A percentile compares a stretch with the other conserved stretches of the same genome.
Conservation (phyloP, 2,113 vertebrate species). For the Misgurnus anguillicaudatus region DNA sequence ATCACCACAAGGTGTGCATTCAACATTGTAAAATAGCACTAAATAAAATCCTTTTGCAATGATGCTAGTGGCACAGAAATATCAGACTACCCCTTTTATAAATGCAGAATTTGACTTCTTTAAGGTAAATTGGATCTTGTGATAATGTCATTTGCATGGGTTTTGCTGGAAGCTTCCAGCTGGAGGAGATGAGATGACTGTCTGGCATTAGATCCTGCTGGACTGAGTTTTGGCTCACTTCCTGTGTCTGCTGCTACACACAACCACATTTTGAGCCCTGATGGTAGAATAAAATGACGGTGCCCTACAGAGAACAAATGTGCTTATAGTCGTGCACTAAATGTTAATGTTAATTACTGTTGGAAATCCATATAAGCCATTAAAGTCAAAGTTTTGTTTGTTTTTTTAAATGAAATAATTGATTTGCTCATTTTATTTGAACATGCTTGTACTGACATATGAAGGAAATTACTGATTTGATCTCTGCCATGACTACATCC, state of each 20-base stretch:
- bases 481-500: constrained; percentile 1
- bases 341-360: constrained; percentile 18
- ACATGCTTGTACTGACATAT: neutral
- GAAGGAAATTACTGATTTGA: neutral
- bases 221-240: neutral
- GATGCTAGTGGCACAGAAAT: too few relatives aligned
- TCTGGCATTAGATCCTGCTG: neutral
- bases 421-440: neutral
- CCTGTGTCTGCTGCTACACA: constrained; percentile 10
- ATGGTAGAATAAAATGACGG: neutral
- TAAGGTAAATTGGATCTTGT: neutral
- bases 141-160: neutral
- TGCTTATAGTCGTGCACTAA: neutral
- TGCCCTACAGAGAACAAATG: constrained; percentile 5
- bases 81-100: neutral
- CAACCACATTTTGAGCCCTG: neutral
- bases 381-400: constrained; percentile 20
- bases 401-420: constrained; percentile 23
- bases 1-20: neutral
- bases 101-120: neutral
- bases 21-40: neutral
- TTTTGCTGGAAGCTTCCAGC: neutral
- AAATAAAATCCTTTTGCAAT: too few relatives aligned
- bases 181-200: neutral
- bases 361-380: constrained; percentile 21